Evolutionary conservation across 2,888 invertebrate genomes (phyloP), one percentile per base, ranked within the genome.

Genomic region (Latrodectus elegans): DNA sequence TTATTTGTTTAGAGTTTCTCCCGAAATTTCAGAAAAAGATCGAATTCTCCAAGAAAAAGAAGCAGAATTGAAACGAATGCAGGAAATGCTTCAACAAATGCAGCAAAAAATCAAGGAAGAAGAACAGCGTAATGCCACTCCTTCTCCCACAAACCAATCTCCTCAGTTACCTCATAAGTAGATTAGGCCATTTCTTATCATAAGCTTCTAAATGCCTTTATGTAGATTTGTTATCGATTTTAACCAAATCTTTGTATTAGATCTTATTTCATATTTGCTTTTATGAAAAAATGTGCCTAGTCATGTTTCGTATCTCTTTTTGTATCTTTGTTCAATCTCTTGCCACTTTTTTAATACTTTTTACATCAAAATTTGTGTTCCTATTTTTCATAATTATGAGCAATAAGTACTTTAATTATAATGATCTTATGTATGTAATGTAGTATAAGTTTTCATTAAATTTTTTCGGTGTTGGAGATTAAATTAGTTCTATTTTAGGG

Each of bases 41-140:
- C 94, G 95, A 80, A 97, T 96, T 89, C 93, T 97, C 65, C 95
- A 96, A 91, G 97, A 97, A 92, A 97, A 97, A 93, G 97, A 97
- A 91, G 97, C 97, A 0, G 97, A 97, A 93, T 93, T 99, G 90
- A 95, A 96, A 84, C 95, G 97, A 90, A 98, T 99, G 98, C 97
- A 98, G 92, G 98, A 98, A 92, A 96, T 97, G 95, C 92, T 99
- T 91, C 96, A 96, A 60, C 96, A 96, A 91, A 98, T 99, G 97
- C 97, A 99, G 93, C 97, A 97, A 0, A 97, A 98, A 93, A 97
- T 98, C 90, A 89, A 88, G 52, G 85, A 88, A 65, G 88, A 89
- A 55, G 88, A 88, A 10, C 75, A 79, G 15, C 64, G 89, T 6
- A 86, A 89, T 75, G 84, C 88, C 3, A 89, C 89, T 10, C 89